A percentile compares a stretch with the other conserved stretches of the same genome.
phyloP scores from a whole-genome alignment of 2,797 vertebrate genomes.

The Parauchenoglanis ngamensis region DNA sequence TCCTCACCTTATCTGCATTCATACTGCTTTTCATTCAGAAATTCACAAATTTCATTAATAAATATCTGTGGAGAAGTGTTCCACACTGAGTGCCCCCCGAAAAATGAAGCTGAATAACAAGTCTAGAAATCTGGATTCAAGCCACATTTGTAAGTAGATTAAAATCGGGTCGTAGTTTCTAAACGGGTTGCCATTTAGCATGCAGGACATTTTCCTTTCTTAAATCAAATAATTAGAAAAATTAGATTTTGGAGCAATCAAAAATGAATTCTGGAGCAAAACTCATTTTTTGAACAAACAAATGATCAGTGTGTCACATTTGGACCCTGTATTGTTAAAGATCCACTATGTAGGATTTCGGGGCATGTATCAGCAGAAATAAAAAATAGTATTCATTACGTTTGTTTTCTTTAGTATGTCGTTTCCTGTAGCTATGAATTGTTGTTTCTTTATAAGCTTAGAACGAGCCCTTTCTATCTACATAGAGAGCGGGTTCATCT shows the following conservation, averaged over 20 bases:
- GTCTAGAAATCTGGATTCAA: not conserved
- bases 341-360: too few species aligned
- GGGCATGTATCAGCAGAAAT: too few species aligned
- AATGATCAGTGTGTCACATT: not conserved
- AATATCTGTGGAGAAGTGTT: not conserved
- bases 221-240: not conserved
- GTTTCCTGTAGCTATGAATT: too few species aligned
- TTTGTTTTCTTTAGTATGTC: too few species aligned
- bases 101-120: not conserved
- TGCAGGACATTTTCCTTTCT: not conserved
- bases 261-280: not conserved
- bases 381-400: too few species aligned
- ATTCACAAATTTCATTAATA: not conserved
- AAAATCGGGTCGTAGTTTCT: not conserved
- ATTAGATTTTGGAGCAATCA: too few species aligned
- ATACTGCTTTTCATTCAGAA: constrained; percentile 8
- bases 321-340: not conserved
- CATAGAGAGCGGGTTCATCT: too few species aligned
- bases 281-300: not conserved
- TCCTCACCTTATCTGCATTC: not conserved
- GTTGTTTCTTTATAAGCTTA: too few species aligned
- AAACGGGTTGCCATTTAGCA: not conserved
- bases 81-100: not conserved
- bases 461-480: too few species aligned
- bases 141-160: not conserved